These are phyloP conservation scores for Neodon shergylaensis DNA, from an alignment of 2,113 vertebrate species.

Conservation along the genomic window DNA sequence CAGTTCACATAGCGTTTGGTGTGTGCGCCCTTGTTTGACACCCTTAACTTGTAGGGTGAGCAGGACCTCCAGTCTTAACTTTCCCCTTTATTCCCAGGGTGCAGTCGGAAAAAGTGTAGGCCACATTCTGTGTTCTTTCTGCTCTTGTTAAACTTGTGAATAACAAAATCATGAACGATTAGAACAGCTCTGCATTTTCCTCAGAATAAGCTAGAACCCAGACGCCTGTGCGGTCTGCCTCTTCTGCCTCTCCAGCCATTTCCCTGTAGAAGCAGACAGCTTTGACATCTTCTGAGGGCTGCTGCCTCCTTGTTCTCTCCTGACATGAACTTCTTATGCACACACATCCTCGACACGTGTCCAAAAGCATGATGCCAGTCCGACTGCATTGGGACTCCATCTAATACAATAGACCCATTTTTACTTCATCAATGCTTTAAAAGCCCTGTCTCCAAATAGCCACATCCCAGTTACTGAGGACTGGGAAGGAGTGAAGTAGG, in stretches of 20 bases:
- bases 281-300: neutral
- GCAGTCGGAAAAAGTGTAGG: neutral
- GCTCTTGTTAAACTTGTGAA: neutral
- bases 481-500: neutral
- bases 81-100: neutral
- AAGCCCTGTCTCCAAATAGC: neutral
- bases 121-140: neutral
- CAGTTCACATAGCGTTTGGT: neutral
- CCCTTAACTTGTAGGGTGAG: neutral
- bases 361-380: neutral
- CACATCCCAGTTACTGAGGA: neutral
- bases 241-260: neutral
- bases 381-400: neutral
- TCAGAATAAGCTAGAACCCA: neutral
- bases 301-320: neutral
- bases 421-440: neutral
- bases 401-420: neutral
- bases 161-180: neutral
- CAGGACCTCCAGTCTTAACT: neutral
- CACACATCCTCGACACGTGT: neutral
- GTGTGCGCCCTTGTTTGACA: neutral
- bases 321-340: neutral
- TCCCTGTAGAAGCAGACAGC: neutral
- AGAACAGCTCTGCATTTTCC: neutral
- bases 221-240: neutral